These are phyloP conservation scores for Mustelus asterias DNA, from an alignment of 2,113 vertebrate species.

Conservation along the genomic window DNA sequence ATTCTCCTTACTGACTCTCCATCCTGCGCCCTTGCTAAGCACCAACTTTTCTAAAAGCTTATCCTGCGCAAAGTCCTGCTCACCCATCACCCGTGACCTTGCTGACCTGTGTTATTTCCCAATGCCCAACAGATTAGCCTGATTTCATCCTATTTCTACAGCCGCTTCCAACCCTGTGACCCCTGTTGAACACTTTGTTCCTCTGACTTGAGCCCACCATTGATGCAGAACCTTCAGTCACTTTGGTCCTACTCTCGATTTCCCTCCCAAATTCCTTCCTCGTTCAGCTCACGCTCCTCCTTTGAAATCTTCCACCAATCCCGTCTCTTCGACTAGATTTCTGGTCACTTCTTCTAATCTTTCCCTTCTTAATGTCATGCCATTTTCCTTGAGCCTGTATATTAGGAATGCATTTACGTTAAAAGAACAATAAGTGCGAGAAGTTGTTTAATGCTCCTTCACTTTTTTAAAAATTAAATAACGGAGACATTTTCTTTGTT, in stretches of 20 bases:
- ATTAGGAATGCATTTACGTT: background rate
- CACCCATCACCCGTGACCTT: background rate
- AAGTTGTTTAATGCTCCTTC: background rate
- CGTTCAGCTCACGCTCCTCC: background rate
- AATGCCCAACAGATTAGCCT: background rate
- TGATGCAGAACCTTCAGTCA: background rate
- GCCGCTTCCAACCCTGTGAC: background rate
- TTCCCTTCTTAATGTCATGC: background rate
- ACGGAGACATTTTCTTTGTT: conserved; percentile 31
- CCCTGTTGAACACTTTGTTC: background rate
- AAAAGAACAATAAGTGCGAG: background rate
- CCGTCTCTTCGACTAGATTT: background rate
- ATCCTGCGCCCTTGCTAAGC: background rate
- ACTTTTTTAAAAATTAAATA: background rate
- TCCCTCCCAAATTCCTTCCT: background rate
- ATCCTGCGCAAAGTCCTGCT: background rate
- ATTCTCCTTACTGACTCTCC: background rate
- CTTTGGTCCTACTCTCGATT: background rate
- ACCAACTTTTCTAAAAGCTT: background rate
- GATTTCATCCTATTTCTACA: background rate
- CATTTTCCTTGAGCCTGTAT: background rate
- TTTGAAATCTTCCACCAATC: background rate
- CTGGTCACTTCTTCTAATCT: background rate
- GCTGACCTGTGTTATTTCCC: background rate
- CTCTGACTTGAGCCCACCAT: background rate